These are phyloP conservation scores for Lepidurus couesii DNA, from an alignment of 1,140 invertebrate genomes.

Conservation along the genomic window DNA sequence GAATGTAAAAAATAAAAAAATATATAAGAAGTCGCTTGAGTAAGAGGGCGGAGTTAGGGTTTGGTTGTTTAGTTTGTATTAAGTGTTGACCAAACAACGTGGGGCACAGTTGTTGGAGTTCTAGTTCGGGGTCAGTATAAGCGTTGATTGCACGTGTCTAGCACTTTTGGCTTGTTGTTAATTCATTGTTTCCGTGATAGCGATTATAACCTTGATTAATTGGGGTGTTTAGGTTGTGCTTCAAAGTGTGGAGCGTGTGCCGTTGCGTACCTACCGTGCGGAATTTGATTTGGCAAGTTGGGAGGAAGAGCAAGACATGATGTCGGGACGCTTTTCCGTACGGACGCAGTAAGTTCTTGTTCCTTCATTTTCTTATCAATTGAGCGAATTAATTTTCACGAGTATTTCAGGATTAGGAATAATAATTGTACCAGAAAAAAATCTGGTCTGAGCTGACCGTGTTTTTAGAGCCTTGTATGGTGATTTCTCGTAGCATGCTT, in stretches of 20 bases:
- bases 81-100: conserved; percentile 14
- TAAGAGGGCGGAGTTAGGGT: conserved; percentile 10
- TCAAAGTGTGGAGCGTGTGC: conserved; percentile 12
- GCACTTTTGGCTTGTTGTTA: background rate
- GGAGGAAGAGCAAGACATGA: conserved; percentile 14
- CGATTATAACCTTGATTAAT: conserved; percentile 15
- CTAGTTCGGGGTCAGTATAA: background rate
- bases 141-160: background rate
- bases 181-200: background rate
- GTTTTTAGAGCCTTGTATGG: conserved; percentile 9
- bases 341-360: background rate
- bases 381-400: no score
- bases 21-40: background rate
- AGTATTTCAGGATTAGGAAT: no score
- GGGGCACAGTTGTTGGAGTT: background rate
- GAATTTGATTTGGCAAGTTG: background rate
- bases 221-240: conserved; percentile 13
- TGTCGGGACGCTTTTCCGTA: conserved; percentile 8
- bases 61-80: background rate
- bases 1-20: background rate
- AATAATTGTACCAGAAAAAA: no score
- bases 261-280: background rate
- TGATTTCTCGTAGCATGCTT: background rate
- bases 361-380: background rate
- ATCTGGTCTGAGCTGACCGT: no score